Evolutionary conservation across 2,113 vertebrate species (phyloP).

Genomic region (Heterochromis multidens): DNA sequence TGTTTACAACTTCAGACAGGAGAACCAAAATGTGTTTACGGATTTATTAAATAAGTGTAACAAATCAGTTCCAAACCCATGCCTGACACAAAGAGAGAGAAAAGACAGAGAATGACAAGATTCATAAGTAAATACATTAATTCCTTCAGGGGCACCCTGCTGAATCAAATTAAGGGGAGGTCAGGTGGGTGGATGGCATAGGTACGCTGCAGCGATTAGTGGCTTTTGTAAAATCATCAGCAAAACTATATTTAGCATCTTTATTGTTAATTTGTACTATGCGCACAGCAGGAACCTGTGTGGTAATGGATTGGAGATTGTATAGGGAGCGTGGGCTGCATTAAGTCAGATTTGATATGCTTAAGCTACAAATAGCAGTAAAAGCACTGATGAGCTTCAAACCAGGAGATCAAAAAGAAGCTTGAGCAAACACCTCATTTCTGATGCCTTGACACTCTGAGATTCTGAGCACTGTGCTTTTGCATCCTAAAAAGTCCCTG

Average conservation of each 20-base stretch:
- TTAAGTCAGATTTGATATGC: slow-evolving; percentile 16
- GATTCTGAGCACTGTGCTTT: background rate
- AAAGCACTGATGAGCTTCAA: background rate
- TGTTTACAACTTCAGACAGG: slow-evolving; percentile 13
- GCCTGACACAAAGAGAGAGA: slow-evolving; percentile 1
- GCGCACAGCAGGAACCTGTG: background rate
- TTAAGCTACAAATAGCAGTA: background rate
- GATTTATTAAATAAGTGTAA: slow-evolving; percentile 24
- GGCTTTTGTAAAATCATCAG: slow-evolving; percentile 2
- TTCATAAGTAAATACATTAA: slow-evolving; percentile 19
- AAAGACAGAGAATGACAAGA: background rate
- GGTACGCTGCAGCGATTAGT: slow-evolving; percentile 20
- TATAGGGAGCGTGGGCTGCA: slow-evolving; percentile 6
- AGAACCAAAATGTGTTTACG: background rate
- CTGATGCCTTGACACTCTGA: background rate
- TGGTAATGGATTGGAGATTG: background rate
- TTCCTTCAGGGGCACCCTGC: slow-evolving; percentile 18
- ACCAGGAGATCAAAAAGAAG: background rate
- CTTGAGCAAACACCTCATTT: background rate
- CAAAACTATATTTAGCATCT: slow-evolving; percentile 38
- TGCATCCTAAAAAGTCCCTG: background rate
- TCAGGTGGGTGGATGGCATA: slow-evolving; percentile 6
- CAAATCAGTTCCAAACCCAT: background rate
- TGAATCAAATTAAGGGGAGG: slow-evolving; percentile 3
- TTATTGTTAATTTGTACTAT: slow-evolving; percentile 35